Evolutionary conservation across 2,113 vertebrate genomes (phyloP).

Genomic region (Rostratula benghalensis): DNA sequence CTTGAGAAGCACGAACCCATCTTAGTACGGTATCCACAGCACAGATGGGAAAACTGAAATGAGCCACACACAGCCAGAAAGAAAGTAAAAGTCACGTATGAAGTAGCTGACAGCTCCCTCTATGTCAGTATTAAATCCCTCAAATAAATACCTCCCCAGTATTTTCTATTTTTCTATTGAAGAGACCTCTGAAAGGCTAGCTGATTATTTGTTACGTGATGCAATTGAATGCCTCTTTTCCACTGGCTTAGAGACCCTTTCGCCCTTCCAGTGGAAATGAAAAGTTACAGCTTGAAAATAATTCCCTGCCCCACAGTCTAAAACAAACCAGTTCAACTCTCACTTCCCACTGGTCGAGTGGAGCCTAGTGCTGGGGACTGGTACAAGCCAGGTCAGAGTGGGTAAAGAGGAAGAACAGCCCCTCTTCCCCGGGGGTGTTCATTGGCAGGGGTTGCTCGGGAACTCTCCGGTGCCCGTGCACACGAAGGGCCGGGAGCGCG

Average conservation of each 20-base stretch:
- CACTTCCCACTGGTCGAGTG: neutral
- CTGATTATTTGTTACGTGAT: neutral
- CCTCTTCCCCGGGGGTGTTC: conserved; percentile 75
- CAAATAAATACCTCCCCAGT: neutral
- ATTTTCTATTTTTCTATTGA: neutral
- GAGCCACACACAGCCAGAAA: neutral
- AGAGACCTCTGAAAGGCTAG: neutral
- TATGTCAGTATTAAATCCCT: neutral
- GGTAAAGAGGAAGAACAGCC: conserved; percentile 61
- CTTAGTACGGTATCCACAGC: rapidly evolving
- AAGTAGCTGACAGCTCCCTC: neutral
- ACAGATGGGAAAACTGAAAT: neutral
- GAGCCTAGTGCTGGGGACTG: neutral
- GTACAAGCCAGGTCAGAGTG: conserved; percentile 42
- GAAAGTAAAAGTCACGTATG: neutral
- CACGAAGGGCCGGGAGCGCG: neutral
- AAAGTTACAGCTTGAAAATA: conserved; percentile 28
- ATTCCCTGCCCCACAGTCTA: conserved; percentile 20
- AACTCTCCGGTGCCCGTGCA: conserved; percentile 64
- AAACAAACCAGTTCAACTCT: neutral
- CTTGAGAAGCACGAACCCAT: neutral
- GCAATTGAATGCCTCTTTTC: conserved; percentile 26
- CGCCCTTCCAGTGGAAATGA: conserved; percentile 47
- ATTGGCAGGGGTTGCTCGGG: conserved; percentile 81
- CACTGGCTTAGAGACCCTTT: conserved; percentile 2